Evolutionary conservation across 2,888 invertebrate species (phyloP).

Genomic region (Morpho helenor): DNA sequence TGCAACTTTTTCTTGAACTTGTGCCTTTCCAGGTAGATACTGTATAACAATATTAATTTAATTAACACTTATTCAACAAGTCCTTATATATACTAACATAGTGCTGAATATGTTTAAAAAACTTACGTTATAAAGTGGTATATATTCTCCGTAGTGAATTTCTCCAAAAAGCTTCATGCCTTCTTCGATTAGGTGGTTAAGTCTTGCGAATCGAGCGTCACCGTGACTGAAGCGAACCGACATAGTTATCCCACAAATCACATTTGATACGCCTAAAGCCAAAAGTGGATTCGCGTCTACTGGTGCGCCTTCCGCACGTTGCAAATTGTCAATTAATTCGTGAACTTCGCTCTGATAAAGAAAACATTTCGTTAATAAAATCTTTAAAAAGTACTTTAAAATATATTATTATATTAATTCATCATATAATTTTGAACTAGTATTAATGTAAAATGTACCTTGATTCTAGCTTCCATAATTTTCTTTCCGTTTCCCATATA

Average conservation of each 20-base stretch:
- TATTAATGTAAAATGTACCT: slow-evolving; percentile 68
- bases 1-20: slow-evolving; percentile 79
- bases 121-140: slow-evolving; percentile 84
- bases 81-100: neutral
- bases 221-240: slow-evolving; percentile 89
- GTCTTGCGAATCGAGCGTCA: slow-evolving; percentile 86
- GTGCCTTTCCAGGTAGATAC: slow-evolving; percentile 81
- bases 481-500: slow-evolving; percentile 89
- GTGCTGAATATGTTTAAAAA: neutral
- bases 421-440: too few species aligned
- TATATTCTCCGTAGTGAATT: slow-evolving; percentile 89
- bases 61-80: neutral
- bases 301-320: slow-evolving; percentile 82
- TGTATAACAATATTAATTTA: slow-evolving; percentile 38
- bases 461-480: slow-evolving; percentile 90
- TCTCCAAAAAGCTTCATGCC: slow-evolving; percentile 93
- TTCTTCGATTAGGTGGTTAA: slow-evolving; percentile 93
- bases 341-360: slow-evolving; percentile 84
- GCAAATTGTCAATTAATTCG: slow-evolving; percentile 83
- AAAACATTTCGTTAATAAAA: slow-evolving; percentile 29
- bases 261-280: slow-evolving; percentile 91
- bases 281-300: slow-evolving; percentile 87
- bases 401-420: too few species aligned
- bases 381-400: too few species aligned
- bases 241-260: slow-evolving; percentile 95